Evolutionary conservation across 2,113 vertebrate genomes (phyloP), one percentile per base, ranked within the genome.

Genomic region (Lepus timidus): DNA sequence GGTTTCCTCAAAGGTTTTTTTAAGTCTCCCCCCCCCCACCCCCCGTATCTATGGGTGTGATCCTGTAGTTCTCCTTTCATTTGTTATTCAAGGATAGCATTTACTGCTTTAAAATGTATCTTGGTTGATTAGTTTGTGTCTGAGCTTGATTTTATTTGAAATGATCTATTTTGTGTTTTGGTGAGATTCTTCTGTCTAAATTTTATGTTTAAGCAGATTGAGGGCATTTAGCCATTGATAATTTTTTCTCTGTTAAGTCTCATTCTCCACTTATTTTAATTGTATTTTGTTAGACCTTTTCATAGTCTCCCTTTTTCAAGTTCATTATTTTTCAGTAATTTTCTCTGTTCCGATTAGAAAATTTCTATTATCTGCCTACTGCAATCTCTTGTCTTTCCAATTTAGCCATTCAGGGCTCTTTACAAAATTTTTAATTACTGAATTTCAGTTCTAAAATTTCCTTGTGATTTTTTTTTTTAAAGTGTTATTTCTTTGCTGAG

Each of bases 191-290:
- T 62, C 27, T 36, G 17, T 58, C 82, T 74, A 29, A 83, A 83
- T 90, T 95, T 84, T 78, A n/a, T 44, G 9, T 33, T 87, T 93
- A 33, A 44, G 44, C 75, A 76, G 39, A 76, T 83, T 95, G 78
- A 36, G 52, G 23, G 64, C 61, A 49, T 75, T 92, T 70, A 85
- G 29, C 44, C 39, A 62, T 58, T 64, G 52, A 62, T 75, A 84
- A 68, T 19, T 58, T 19, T 17, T 58, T 58, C 17, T 58, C 13
- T 16, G 9, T 16, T 11, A 65, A 67, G 58, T 78, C 2, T 78
- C 39, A 55, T 79, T 83, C 71, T 71, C 39, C 23, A 44, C 14
- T 7, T 49, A 64, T 61, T 85, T 74, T 80, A 85, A n/a, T 75
- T 33, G 61, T 3, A 31, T 65, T 29, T 73, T 82, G 23, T 70